Evolutionary conservation across 2,888 invertebrate genomes (phyloP).

Genomic region (Drosophila limbata): DNA sequence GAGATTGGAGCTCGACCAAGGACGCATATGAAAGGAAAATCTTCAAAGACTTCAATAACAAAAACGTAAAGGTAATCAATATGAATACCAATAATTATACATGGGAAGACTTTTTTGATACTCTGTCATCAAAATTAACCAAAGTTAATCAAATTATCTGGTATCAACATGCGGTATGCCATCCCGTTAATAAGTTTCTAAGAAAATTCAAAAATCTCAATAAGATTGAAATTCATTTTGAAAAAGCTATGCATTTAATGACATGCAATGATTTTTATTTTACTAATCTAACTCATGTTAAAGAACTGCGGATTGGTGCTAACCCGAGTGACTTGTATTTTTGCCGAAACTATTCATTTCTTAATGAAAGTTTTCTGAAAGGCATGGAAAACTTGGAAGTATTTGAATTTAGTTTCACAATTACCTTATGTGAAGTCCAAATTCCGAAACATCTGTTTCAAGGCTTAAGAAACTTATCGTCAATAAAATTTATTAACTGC

Average conservation of each 20-base stretch:
- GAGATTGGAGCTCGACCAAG: neutral
- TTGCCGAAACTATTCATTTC: neutral
- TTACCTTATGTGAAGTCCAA: fast-evolving
- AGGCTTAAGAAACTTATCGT: neutral
- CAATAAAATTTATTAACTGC: neutral
- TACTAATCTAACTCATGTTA: neutral
- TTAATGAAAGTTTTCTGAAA: neutral
- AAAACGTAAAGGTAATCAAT: neutral
- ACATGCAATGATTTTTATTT: neutral
- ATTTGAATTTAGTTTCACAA: neutral
- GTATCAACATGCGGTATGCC: neutral
- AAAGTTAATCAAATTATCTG: neutral
- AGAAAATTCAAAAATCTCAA: neutral
- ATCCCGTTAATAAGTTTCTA: neutral
- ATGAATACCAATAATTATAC: neutral
- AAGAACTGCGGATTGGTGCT: neutral
- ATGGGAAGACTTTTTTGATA: neutral
- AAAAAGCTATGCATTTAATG: neutral
- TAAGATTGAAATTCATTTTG: neutral
- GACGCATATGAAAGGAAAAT: neutral
- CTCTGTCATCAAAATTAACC: neutral
- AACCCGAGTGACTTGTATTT: too few species aligned
- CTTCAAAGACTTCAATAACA: neutral
- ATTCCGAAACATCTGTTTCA: neutral
- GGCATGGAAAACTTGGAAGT: neutral